Evolutionary conservation across 2,888 invertebrate genomes (phyloP), one percentile per base, ranked within the genome.

Genomic region (Calliphora vomitoria): DNA sequence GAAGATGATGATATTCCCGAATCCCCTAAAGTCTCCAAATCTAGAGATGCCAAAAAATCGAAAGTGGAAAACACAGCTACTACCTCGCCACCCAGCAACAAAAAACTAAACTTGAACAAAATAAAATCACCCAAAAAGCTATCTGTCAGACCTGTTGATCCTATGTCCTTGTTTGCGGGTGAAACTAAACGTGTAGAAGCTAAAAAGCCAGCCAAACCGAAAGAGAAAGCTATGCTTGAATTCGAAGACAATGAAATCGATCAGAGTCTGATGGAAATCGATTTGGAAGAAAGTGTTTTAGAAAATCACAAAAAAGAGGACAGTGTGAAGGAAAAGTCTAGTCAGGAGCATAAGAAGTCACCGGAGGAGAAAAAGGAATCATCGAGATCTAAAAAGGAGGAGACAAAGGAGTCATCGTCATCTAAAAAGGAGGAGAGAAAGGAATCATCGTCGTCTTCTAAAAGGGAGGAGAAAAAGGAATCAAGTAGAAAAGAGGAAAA

Each of bases 181-280:
- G 95, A 93, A 82, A 95, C 96, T 1, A 95, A 95, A 89, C 94
- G 96, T 88, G 93, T 95, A 8, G 95, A 95, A 76, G 91, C 94
- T 90, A 89, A 92, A 92, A 92, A 94, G 93, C 35, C 94, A 92
- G 88, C 90, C 38, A 90, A 91, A 79, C 89, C 90, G 15, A 91
- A 91, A 64, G 89, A 91, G 20, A 89, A 91, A 71, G 91, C 91
- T 41, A 88, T 92, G 38, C 93, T 94, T 88, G 89, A 94, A 25
- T 95, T 90, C 95, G 90, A 90, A 25, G 91, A 92, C 82, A 95
- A 96, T 44, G 95, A 96, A 82, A 97, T 97, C 93, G 96, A 93
- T 84, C 85, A 90, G 11, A 91, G 92, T 55, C 89, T 92, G 0
- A 90, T 91, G 90, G 91, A 91, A 76, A 89, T 93, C 3, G 91